phyloP scores from a whole-genome alignment of 2,797 vertebrate species.

The Gymnopithys bicolor region DNA sequence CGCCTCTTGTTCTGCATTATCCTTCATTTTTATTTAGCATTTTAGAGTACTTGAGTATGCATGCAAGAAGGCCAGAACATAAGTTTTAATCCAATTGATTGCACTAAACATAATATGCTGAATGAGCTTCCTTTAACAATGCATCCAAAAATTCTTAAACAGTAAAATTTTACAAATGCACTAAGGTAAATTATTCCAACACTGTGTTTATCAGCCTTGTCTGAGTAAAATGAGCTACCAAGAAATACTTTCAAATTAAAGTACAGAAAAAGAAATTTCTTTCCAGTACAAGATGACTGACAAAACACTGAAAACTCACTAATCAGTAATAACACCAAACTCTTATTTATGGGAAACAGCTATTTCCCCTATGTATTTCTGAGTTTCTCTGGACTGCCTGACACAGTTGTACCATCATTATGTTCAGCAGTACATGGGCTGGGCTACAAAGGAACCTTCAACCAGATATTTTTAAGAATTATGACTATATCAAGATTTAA shows the following conservation, averaged over 20 bases:
- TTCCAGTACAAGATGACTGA: neutral
- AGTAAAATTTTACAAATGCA: neutral
- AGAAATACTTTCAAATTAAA: neutral
- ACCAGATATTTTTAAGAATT: neutral
- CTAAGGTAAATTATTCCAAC: neutral
- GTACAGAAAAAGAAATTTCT: neutral
- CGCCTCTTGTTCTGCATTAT: neutral
- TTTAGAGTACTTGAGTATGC: neutral
- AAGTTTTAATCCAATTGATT: constrained; percentile 4
- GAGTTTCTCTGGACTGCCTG: neutral
- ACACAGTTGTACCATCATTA: neutral
- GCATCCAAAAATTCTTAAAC: neutral
- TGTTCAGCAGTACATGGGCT: neutral
- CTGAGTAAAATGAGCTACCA: neutral
- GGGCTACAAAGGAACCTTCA: neutral
- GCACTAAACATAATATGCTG: neutral
- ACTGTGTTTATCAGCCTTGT: neutral
- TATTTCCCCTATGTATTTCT: neutral
- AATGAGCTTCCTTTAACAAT: neutral
- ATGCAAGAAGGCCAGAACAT: neutral
- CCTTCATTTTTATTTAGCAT: neutral
- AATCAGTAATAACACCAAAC: neutral
- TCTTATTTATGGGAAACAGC: neutral
- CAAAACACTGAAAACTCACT: neutral
- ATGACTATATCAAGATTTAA: neutral